Evolutionary conservation across 1,140 invertebrate genomes (phyloP), one percentile per base, ranked within the genome.

Genomic region (Pseudomyrmex dendroicus): DNA sequence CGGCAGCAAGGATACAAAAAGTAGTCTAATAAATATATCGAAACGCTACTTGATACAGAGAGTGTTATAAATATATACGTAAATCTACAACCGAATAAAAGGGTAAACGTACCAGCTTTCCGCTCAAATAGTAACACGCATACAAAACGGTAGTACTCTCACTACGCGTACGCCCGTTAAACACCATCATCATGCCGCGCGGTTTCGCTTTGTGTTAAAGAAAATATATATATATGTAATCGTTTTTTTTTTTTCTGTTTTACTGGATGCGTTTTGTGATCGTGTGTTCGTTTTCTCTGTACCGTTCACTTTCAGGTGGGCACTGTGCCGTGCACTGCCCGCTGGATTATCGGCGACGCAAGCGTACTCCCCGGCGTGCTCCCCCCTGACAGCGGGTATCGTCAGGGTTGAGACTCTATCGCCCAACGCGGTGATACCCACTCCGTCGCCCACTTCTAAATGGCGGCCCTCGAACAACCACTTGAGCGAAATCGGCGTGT

Each of bases 281-380:
- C 66, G 77, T 76, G 59, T 70, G 57, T 70, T 66, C 50, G 46
- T 64, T 84, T 72, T 88, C 74, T 89, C 76, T 86, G 88, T 89
- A 95, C 95, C 95, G 86, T 95, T 95, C 82, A 95, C 95, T 93
- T 94, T 94, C 48, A 95, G 94, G 87, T 94, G 90, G 44, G 96
- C 95, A 57, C 96, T 95, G 91, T 95, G 95, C 86, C 94, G 95
- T 72, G 95, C 94, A 73, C 92, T 94, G 82, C 96, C 96, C 57
- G 96, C 96, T 61, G 94, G 92, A 94, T 97, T 97, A 84, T 94
- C 95, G 35, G 96, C 97, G 46, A 95, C 92, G 92, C 97, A 98
- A 15, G 97, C 96, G 91, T 97, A 97, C 90, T 97, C 96, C 13
- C 97, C 97, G 76, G 96, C 94, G 92, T 97, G 96, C 83, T 95